Evolutionary conservation across 2,888 invertebrate genomes (phyloP), one percentile per base, ranked within the genome.

Genomic region (Epistrophella euchroma): DNA sequence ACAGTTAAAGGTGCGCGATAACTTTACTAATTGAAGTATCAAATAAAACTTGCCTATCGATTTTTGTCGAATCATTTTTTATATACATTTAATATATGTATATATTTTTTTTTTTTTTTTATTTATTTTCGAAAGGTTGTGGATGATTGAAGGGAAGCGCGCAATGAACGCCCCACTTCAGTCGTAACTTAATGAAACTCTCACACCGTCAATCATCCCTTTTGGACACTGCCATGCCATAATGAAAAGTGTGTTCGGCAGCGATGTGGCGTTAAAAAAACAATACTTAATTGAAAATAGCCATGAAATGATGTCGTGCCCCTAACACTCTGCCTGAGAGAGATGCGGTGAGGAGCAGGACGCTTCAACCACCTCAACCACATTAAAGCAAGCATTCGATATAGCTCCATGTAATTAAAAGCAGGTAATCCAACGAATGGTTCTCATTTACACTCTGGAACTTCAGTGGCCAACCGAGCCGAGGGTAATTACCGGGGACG

Each of bases 251-350:
- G 55, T 62, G 62, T 17, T 43, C 11, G 19, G 47, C 37, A 28
- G 47, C 19, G 22, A 60, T 40, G 52, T 79, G 52, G 58, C 10
- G 40, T 55, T 68, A 68, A 60, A 73, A 73, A 73, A 72, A 68
- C 64, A 77, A 81, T 68, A 70, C 68, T 68, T 81, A 85, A 81
- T 85, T 81, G 80, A 80, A 73, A 85, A 72, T 19, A 80, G 56
- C 71, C 75, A 84, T 79, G 84, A 80, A 80, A 80, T 19, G 60
- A 80, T 19, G 60, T 75, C 58, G 35, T 71, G 56, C 73, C 40
- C 47, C 68, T 68, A 77, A 62, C 71, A 45, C 13, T 40, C n/a
- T n/a, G 19, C 13, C 11, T 35, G 19, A 7, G 32, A 50, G 19
- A 7, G 32, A 22, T 47, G 17, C n/a, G 37, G 40, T 37, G 19